phyloP scores from a whole-genome alignment of 1,140 invertebrate species.

The Anthonomus grandis region DNA sequence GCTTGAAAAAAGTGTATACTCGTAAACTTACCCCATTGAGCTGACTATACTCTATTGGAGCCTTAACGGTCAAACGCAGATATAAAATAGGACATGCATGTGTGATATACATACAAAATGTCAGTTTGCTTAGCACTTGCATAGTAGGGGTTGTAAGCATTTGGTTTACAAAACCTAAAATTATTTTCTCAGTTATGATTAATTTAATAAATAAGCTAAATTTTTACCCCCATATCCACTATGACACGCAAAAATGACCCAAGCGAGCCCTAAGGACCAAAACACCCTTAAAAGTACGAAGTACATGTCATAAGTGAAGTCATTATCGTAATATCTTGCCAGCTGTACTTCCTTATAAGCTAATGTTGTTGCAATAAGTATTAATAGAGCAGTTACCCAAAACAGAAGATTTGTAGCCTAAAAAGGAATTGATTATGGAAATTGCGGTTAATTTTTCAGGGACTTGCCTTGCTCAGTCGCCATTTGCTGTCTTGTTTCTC shows the following conservation, averaged over 20 bases:
- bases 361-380: constrained; percentile 2
- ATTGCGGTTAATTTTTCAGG: not conserved
- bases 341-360: constrained; percentile 17
- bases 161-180: constrained; percentile 19
- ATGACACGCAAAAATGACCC: constrained; percentile 21
- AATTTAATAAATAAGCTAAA: not conserved
- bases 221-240: constrained; percentile 12
- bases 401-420: constrained; percentile 7
- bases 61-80: not conserved
- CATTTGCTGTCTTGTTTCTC: not conserved
- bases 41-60: not conserved
- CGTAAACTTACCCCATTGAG: constrained; percentile 1
- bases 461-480: constrained; percentile 13
- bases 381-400: constrained; percentile 10
- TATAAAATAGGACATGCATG: constrained; percentile 1
- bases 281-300: constrained; percentile 2
- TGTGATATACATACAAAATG: constrained; percentile 22
- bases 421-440: constrained; percentile 3
- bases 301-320: not conserved
- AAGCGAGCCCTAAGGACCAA: constrained; percentile 13
- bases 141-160: constrained; percentile 6
- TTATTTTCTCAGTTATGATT: not conserved
- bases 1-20: not conserved
- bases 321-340: not conserved
- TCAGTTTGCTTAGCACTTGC: constrained; percentile 17